phyloP scores from a whole-genome alignment of 2,888 invertebrate genomes.

The Yponomeuta evonymella region DNA sequence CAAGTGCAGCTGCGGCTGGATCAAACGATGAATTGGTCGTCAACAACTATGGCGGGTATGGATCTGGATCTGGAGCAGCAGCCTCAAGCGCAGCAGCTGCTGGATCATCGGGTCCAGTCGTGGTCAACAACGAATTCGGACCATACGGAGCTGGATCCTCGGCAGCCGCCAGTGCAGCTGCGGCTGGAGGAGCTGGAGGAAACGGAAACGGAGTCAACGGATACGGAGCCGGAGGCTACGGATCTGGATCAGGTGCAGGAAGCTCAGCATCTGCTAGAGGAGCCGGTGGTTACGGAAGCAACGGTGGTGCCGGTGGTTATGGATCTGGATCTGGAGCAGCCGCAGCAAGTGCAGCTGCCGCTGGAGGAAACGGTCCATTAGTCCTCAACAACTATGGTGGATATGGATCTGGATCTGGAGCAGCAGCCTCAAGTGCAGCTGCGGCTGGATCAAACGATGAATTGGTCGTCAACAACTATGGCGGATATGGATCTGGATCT shows the following conservation, averaged over 20 bases:
- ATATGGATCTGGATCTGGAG: neutral
- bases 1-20: constrained; percentile 9
- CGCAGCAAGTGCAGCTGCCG: neutral
- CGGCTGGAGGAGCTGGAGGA: constrained; percentile 6
- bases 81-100: neutral
- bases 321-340: constrained; percentile 1
- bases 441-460: no score
- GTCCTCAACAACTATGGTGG: neutral
- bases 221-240: neutral
- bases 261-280: neutral
- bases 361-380: neutral
- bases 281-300: neutral
- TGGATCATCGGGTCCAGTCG: constrained; percentile 1
- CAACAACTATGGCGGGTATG: constrained; percentile 2
- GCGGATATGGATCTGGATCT: no score
- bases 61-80: constrained; percentile 5
- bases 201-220: neutral
- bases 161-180: constrained; percentile 2
- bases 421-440: neutral
- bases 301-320: neutral
- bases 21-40: neutral
- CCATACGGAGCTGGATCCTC: neutral
- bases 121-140: neutral
- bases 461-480: no score
- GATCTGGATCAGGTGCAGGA: neutral